Conservation (phyloP, 1,140 invertebrate genomes). For the Parasteatoda tepidariorum region DNA sequence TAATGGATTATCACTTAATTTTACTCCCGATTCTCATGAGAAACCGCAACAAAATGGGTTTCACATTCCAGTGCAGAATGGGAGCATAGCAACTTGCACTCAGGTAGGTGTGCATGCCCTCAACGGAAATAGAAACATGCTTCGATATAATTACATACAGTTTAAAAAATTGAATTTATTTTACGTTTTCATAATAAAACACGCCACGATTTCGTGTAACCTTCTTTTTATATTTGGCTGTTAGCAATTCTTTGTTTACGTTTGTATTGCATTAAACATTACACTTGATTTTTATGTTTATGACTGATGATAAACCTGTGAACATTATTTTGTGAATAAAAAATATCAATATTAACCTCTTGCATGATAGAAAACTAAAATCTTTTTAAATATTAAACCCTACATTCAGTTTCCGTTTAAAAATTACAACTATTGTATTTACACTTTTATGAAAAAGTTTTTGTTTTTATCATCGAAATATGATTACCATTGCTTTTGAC, state of each 20-base stretch:
- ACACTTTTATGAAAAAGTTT: too few species aligned
- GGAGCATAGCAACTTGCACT: not conserved
- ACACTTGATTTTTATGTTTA: not conserved
- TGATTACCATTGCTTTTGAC: too few species aligned
- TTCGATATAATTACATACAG: not conserved
- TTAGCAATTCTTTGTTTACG: not conserved
- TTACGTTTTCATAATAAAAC: not conserved
- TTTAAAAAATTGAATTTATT: not conserved
- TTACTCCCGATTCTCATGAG: not conserved
- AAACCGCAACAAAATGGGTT: conserved; percentile 15
- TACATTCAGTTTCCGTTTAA: too few species aligned
- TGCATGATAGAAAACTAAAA: too few species aligned
- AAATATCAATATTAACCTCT: too few species aligned
- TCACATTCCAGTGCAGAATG: conserved; percentile 7
- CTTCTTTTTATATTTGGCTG: not conserved
- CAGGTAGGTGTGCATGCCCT: conserved; percentile 15
- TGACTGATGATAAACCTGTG: too few species aligned
- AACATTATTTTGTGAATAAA: too few species aligned
- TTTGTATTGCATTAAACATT: not conserved
- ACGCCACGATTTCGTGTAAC: not conserved
- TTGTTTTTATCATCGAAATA: too few species aligned
- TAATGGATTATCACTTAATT: conserved; percentile 19
- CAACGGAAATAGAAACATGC: not conserved
- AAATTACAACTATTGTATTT: too few species aligned
- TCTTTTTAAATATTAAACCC: too few species aligned